Percentiles rank a stretch among this genome's conserved stretches.
Conservation (phyloP, 2,888 invertebrate species). For the Synergus umbraculus region DNA sequence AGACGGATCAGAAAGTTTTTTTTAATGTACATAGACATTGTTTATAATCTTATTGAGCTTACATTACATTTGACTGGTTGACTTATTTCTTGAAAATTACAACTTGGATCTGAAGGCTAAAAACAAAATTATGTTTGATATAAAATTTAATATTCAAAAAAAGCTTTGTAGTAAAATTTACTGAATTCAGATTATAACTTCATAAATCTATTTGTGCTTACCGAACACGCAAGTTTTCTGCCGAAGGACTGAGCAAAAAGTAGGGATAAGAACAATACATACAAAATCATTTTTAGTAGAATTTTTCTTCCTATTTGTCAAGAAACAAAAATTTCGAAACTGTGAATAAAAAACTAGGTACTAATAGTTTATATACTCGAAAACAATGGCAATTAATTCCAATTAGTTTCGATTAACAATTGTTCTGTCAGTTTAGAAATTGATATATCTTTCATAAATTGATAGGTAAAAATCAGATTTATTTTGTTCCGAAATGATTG, state of each 20-base stretch:
- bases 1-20: no score
- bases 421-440: neutral
- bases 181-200: neutral
- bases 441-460: neutral
- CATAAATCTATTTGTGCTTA: no score
- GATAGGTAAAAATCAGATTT: neutral
- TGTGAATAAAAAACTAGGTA: no score
- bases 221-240: neutral
- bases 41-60: no score
- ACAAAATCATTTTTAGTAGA: neutral
- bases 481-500: neutral
- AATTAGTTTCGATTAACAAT: neutral
- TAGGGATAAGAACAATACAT: neutral
- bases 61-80: no score
- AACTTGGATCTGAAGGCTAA: neutral
- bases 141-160: neutral
- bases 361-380: no score
- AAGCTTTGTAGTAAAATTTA: neutral
- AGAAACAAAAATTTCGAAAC: no score
- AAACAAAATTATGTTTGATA: neutral
- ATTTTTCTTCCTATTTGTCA: no score
- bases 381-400: no score
- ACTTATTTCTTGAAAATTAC: no score
- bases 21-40: no score
- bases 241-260: neutral